A percentile compares a stretch with the other conserved stretches of the same genome.
phyloP scores from a whole-genome alignment of 2,888 invertebrate species.

The Loripinus fragilis region DNA sequence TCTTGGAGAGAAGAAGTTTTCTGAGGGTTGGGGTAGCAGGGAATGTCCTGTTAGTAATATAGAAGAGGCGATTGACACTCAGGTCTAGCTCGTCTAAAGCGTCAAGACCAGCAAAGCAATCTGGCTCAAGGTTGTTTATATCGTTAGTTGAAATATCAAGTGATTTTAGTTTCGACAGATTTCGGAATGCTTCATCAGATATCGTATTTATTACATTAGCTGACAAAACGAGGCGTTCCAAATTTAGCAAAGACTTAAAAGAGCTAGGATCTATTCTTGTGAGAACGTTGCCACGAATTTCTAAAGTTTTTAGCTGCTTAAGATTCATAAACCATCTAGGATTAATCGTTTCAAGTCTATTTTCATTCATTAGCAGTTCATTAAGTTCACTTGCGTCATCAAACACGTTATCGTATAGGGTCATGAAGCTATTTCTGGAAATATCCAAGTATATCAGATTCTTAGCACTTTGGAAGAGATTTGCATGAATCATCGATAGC shows the following conservation, averaged over 20 bases:
- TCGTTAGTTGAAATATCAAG: slow-evolving; percentile 72
- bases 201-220: slow-evolving; percentile 63
- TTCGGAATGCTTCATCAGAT: slow-evolving; percentile 86
- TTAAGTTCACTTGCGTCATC: slow-evolving; percentile 53
- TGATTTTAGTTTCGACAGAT: slow-evolving; percentile 55
- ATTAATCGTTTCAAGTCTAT: slow-evolving; percentile 58
- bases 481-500: slow-evolving; percentile 45
- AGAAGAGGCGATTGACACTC: slow-evolving; percentile 62
- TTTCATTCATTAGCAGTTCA: slow-evolving; percentile 64
- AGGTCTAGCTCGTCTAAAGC: slow-evolving; percentile 63
- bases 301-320: slow-evolving; percentile 53
- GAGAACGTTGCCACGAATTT: slow-evolving; percentile 64
- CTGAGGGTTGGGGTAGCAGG: slow-evolving; percentile 44
- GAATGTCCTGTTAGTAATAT: slow-evolving; percentile 62
- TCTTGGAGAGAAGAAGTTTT: slow-evolving; percentile 63
- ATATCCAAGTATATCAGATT: slow-evolving; percentile 61
- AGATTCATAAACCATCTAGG: slow-evolving; percentile 65
- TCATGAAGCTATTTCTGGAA: slow-evolving; percentile 63
- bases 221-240: slow-evolving; percentile 62
- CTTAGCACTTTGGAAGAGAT: slow-evolving; percentile 47
- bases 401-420: slow-evolving; percentile 63
- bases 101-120: slow-evolving; percentile 60
- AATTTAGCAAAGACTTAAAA: slow-evolving; percentile 57
- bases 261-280: slow-evolving; percentile 60
- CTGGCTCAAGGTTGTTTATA: slow-evolving; percentile 60